A percentile compares a stretch with the other conserved stretches of the same genome.
Evolutionary conservation across 2,113 vertebrate species (phyloP).

Genomic region (Hassar affinis): DNA sequence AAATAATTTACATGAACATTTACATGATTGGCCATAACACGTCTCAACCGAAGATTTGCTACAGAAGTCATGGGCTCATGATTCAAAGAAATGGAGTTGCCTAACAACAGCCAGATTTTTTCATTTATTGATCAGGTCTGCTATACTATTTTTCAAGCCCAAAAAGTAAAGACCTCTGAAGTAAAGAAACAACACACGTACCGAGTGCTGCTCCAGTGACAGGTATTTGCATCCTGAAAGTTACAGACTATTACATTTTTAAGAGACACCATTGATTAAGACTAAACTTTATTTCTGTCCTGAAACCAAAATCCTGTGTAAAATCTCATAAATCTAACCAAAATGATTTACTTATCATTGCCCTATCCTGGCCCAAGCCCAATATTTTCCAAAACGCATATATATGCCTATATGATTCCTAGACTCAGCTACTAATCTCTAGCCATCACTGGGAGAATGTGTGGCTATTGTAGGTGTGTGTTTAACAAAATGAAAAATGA

Average conservation of each 20-base stretch:
- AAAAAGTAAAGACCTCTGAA: not conserved
- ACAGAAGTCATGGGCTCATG: not conserved
- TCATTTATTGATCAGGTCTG: not conserved
- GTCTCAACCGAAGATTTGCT: not conserved
- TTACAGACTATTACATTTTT: not conserved
- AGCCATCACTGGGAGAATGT: slow-evolving; percentile 16
- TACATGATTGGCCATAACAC: not conserved
- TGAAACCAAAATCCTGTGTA: not conserved
- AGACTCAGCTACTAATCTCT: slow-evolving; percentile 15
- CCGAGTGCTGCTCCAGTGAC: not conserved
- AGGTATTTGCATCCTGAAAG: not conserved
- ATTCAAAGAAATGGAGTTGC: not conserved
- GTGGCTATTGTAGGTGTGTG: slow-evolving; percentile 10
- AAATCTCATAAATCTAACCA: not conserved
- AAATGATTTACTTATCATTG: not conserved
- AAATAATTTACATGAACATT: not conserved
- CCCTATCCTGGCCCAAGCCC: not conserved
- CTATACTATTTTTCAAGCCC: not conserved
- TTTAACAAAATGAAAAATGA: slow-evolving; percentile 27
- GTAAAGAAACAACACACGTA: not conserved
- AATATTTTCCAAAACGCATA: not conserved
- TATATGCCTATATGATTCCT: not conserved
- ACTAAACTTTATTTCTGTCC: not conserved
- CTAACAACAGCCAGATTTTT: not conserved
- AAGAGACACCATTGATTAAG: not conserved